Conservation (phyloP, 2,113 vertebrate genomes). For the Saccopteryx bilineata region DNA sequence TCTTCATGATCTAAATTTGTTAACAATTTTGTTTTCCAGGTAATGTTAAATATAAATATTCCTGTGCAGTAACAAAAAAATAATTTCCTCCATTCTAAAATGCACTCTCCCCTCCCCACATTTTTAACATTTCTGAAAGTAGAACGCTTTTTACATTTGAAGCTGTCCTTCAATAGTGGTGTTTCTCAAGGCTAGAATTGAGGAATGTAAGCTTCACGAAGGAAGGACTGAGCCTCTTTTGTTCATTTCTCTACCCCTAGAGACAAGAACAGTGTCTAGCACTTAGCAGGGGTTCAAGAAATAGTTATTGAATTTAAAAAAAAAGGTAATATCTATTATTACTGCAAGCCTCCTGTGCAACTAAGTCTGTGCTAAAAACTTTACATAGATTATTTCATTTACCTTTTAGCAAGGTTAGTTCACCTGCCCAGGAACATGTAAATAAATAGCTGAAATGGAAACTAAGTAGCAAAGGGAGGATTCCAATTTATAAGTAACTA, state of each 20-base stretch:
- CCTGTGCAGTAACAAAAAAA: background rate
- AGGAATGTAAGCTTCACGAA: background rate
- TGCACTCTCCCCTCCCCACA: background rate
- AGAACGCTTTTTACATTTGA: background rate
- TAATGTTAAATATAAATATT: background rate
- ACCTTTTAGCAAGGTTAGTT: conserved; percentile 45
- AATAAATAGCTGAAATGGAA: conserved; percentile 55
- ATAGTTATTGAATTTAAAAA: background rate
- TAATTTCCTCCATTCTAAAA: background rate
- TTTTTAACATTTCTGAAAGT: background rate
- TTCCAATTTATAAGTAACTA: background rate
- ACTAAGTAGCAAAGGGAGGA: conserved; percentile 44
- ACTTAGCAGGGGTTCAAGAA: background rate
- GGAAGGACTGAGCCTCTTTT: background rate
- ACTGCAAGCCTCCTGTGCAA: background rate
- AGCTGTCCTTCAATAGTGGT: background rate
- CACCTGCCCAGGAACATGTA: conserved; percentile 17
- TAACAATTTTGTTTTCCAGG: background rate
- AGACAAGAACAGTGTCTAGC: background rate
- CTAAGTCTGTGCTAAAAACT: conserved; percentile 45
- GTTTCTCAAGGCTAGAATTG: background rate
- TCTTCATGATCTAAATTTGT: background rate
- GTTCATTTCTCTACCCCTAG: background rate
- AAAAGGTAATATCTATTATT: background rate
- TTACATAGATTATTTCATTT: conserved; percentile 24